These are phyloP conservation scores for Acholoe squamosa DNA, from an alignment of 2,888 invertebrate genomes.

Conservation along the genomic window DNA sequence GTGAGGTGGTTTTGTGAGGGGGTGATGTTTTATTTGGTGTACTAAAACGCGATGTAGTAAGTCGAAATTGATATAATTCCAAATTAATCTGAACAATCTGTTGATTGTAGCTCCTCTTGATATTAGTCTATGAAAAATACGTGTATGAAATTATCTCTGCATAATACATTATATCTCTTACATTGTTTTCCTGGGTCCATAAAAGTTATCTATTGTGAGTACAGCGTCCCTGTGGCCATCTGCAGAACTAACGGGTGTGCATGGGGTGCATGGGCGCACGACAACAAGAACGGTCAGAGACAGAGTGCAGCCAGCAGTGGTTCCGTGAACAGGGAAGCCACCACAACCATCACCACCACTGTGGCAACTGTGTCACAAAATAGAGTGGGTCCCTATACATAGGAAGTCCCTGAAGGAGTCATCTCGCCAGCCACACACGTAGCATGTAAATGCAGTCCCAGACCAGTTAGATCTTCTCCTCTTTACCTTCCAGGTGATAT, in stretches of 20 bases:
- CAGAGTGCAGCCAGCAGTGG: background rate
- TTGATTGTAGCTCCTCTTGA: background rate
- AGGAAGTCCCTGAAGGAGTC: too few relatives aligned
- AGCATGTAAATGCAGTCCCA: background rate
- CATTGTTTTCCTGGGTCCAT: background rate
- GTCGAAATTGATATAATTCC: too few relatives aligned
- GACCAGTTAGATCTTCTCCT: background rate
- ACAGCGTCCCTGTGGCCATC: background rate
- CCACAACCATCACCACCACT: background rate
- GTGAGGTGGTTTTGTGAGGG: too few relatives aligned
- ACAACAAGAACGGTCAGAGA: background rate
- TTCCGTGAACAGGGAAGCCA: background rate
- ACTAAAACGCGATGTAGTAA: too few relatives aligned
- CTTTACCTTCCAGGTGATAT: too few relatives aligned
- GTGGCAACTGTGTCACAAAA: background rate
- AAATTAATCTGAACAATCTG: too few relatives aligned
- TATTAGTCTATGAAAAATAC: background rate
- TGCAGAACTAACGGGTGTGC: background rate
- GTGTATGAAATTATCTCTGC: background rate
- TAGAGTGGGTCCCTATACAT: background rate
- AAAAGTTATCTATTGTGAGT: background rate
- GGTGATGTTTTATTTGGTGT: too few relatives aligned
- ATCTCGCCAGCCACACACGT: background rate
- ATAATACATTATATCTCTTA: background rate
- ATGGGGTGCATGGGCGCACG: conserved; percentile 9